A percentile compares a stretch with the other conserved stretches of the same genome.
Evolutionary conservation across 2,888 invertebrate genomes (phyloP).

Genomic region (Fissipunctia ypsillon): DNA sequence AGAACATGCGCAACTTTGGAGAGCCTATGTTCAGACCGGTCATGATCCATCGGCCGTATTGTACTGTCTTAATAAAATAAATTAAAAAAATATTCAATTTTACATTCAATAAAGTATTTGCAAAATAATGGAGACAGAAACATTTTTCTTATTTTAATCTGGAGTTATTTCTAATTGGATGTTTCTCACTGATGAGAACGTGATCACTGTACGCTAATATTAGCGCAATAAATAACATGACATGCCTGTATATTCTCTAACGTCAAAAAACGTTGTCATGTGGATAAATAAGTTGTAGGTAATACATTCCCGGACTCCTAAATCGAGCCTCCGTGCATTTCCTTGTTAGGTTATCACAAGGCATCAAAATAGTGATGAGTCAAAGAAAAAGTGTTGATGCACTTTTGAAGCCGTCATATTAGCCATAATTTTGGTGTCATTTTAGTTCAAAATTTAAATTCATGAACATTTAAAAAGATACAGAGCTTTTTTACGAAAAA

Average conservation of each 20-base stretch:
- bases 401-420: neutral
- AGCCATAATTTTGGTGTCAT: neutral
- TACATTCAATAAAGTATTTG: neutral
- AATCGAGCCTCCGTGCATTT: neutral
- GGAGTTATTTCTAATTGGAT: conserved; percentile 9
- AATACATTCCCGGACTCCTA: no score
- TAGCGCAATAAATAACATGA: neutral
- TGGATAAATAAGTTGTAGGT: neutral
- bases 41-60: no score
- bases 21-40: no score
- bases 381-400: neutral
- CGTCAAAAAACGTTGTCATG: neutral
- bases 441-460: neutral
- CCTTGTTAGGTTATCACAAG: no score
- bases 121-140: neutral
- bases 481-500: neutral
- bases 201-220: neutral
- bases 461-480: neutral
- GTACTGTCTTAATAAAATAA: neutral
- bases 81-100: neutral
- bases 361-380: neutral
- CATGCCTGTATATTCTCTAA: neutral
- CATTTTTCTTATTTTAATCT: conserved; percentile 8
- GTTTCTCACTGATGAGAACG: neutral
- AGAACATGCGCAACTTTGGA: no score